Conservation (phyloP, 1,140 invertebrate genomes). For the Cheumatopsyche charites region DNA sequence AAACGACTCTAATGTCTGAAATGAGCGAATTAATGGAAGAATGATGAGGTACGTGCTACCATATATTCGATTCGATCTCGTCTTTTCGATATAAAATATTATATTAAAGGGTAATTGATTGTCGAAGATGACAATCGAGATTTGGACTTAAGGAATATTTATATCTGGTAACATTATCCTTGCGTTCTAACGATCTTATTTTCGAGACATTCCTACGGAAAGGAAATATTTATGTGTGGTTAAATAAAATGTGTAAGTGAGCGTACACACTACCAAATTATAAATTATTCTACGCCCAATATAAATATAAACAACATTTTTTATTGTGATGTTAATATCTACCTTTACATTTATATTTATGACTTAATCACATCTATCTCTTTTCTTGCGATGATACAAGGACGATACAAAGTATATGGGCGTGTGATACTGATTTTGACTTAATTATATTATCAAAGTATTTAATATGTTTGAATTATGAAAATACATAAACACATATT, state of each 20-base stretch:
- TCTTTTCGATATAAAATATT: neutral
- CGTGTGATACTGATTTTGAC: neutral
- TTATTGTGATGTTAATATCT: slow-evolving; percentile 41
- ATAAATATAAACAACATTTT: slow-evolving; percentile 41
- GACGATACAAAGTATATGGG: neutral
- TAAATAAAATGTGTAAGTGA: slow-evolving; percentile 32
- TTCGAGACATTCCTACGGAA: slow-evolving; percentile 19
- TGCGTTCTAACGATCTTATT: slow-evolving; percentile 22
- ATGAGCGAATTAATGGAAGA: neutral
- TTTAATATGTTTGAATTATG: neutral
- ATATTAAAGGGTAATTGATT: neutral
- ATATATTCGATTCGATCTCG: too few relatives aligned
- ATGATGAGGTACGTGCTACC: too few relatives aligned
- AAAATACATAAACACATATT: neutral
- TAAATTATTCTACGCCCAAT: slow-evolving; percentile 40
- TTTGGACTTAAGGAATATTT: neutral
- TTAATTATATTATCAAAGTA: too few relatives aligned
- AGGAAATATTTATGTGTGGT: slow-evolving; percentile 10
- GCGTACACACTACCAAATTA: slow-evolving; percentile 34
- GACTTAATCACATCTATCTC: slow-evolving; percentile 41
- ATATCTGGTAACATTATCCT: slow-evolving; percentile 6
- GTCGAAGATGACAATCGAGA: slow-evolving; percentile 1
- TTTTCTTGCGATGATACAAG: slow-evolving; percentile 23
- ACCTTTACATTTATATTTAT: slow-evolving; percentile 41
- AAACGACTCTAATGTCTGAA: neutral